phyloP scores from a whole-genome alignment of 2,113 vertebrate species.

The Scatophagus argus region DNA sequence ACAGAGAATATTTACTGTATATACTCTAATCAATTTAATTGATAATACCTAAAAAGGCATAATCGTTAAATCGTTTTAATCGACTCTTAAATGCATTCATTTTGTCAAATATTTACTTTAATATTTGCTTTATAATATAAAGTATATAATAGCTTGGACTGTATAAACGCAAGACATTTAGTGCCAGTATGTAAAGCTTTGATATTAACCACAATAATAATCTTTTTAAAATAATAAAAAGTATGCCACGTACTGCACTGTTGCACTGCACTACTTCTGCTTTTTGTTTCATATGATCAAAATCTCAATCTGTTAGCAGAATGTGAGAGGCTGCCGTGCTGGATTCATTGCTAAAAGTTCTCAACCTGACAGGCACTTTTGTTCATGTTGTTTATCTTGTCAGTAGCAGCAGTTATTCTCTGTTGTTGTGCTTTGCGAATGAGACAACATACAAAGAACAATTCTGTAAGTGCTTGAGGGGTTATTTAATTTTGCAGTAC shows the following conservation, averaged over 20 bases:
- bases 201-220: too few species aligned
- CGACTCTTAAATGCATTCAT: background rate
- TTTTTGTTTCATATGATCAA: background rate
- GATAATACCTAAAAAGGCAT: background rate
- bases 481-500: background rate
- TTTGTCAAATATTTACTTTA: background rate
- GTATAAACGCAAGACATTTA: background rate
- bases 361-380: slow-evolving; percentile 6
- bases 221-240: too few species aligned
- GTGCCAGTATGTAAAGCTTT: background rate
- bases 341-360: background rate
- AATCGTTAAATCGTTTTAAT: background rate
- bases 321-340: too few species aligned
- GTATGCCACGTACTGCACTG: background rate
- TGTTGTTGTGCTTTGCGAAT: background rate
- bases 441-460: background rate
- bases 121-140: too few species aligned
- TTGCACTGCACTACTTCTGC: background rate
- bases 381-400: background rate
- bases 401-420: background rate
- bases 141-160: background rate
- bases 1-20: background rate
- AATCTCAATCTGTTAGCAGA: background rate
- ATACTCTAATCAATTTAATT: background rate
- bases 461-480: background rate